Evolutionary conservation across 1,140 invertebrate species (phyloP), one percentile per base, ranked within the genome.

Genomic region (Calephelis nemesis): DNA sequence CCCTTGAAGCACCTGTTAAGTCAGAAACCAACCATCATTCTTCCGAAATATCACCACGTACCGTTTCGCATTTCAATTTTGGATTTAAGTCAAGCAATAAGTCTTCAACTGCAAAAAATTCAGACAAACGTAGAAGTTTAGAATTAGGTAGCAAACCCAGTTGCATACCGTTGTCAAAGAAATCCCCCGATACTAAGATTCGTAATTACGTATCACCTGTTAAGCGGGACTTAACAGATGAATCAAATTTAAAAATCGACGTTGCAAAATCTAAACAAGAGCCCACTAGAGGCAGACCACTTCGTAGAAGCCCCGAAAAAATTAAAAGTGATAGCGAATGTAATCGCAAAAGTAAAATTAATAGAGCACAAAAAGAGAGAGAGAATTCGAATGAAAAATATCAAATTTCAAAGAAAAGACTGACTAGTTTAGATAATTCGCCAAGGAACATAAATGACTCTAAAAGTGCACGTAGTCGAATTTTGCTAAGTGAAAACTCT

Each of bases 381-480:
- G 85, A 89, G 82, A 89, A 79, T 85, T 78, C 79, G 82, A 90
- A 82, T 74, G 89, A 89, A 85, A 91, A 89, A 88, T 87, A 87
- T 89, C 85, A 88, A 84, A 79, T 88, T 91, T 87, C 83, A 82
- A 90, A 91, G 82, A 90, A 91, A 91, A 91, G 89, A 91, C 89
- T 91, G 89, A 91, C 85, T 91, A 91, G 89, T 85, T 88, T 91
- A 91, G 87, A 88, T 87, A 91, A 83, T 86, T 88, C 82, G 84
- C 76, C 83, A 69, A 90, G 79, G 83, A 76, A 84, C 75, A 79
- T 78, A 70, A 86, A 75, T 76, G 77, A 83, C 74, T 77, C 78
- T 81, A 84, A 80, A 70, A 87, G 79, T 63, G 65, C 73, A 73
- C 77, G 76, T 74, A 77, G 81, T 81, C 87, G 85, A 86, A 82